phyloP scores from a whole-genome alignment of 2,797 vertebrate genomes.

The Cryptoprocta ferox region DNA sequence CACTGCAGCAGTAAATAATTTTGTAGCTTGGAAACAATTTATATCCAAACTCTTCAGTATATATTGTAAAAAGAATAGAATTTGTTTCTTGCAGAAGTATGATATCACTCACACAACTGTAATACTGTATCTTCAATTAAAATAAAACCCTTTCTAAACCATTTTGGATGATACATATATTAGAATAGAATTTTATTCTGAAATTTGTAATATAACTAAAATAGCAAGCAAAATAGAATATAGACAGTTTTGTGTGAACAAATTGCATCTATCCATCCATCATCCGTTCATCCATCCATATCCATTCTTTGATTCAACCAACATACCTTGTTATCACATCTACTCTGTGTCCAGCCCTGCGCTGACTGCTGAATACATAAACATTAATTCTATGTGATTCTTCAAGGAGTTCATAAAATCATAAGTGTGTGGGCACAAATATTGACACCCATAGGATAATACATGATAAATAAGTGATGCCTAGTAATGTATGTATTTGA shows the following conservation, averaged over 20 bases:
- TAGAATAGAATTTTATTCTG: background rate
- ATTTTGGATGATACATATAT: background rate
- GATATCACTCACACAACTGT: background rate
- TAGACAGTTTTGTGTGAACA: background rate
- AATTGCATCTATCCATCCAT: background rate
- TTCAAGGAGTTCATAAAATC: background rate
- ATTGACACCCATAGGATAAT: background rate
- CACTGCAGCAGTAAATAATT: constrained; percentile 61
- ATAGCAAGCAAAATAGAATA: constrained; percentile 6
- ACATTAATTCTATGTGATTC: background rate
- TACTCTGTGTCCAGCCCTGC: background rate
- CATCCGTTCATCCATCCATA: background rate
- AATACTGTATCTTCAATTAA: constrained; percentile 39
- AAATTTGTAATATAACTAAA: background rate
- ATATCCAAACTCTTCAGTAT: constrained; percentile 55
- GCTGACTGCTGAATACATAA: background rate
- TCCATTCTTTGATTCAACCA: background rate
- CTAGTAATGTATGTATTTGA: background rate
- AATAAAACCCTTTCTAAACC: background rate
- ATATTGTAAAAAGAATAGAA: constrained; percentile 39
- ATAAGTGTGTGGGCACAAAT: background rate
- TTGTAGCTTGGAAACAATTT: constrained; percentile 63
- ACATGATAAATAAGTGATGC: background rate
- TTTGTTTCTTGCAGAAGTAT: background rate
- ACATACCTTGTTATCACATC: background rate